A percentile compares a stretch with the other conserved stretches of the same genome.
phyloP scores from a whole-genome alignment of 2,797 vertebrate genomes.

The Simalia tracyae region DNA sequence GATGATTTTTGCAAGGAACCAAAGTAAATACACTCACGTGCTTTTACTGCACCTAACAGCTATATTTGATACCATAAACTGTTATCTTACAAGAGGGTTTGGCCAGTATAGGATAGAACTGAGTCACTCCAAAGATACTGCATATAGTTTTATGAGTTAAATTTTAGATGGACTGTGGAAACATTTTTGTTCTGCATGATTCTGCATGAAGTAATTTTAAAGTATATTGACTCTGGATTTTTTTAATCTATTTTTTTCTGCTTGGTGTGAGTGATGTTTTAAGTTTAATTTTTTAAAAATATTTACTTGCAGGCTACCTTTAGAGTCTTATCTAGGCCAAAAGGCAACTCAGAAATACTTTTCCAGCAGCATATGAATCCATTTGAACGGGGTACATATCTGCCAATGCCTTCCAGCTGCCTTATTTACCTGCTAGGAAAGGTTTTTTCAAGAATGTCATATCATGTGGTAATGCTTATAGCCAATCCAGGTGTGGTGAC shows the following conservation, averaged over 20 bases:
- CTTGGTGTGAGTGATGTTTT: not conserved
- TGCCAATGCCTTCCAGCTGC: not conserved
- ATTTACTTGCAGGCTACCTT: not conserved
- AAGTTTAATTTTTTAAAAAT: not conserved
- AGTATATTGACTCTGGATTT: not conserved
- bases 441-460: not conserved
- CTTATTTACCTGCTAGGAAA: not conserved
- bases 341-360: not conserved
- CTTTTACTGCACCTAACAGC: not conserved
- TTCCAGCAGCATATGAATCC: not conserved
- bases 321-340: not conserved
- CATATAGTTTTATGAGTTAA: not conserved
- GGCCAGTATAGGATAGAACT: not conserved
- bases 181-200: not conserved
- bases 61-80: not conserved
- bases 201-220: not conserved
- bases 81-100: not conserved
- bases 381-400: not conserved
- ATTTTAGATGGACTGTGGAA: not conserved
- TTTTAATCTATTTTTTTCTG: not conserved
- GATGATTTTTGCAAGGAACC: not conserved
- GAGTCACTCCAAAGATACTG: not conserved
- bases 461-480: not conserved
- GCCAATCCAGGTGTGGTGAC: not conserved
- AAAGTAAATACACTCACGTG: not conserved